A percentile compares a stretch with the other conserved stretches of the same genome.
These are phyloP conservation scores for Pherbina coryleti DNA, from an alignment of 2,888 invertebrate species.

Conservation along the genomic window DNA sequence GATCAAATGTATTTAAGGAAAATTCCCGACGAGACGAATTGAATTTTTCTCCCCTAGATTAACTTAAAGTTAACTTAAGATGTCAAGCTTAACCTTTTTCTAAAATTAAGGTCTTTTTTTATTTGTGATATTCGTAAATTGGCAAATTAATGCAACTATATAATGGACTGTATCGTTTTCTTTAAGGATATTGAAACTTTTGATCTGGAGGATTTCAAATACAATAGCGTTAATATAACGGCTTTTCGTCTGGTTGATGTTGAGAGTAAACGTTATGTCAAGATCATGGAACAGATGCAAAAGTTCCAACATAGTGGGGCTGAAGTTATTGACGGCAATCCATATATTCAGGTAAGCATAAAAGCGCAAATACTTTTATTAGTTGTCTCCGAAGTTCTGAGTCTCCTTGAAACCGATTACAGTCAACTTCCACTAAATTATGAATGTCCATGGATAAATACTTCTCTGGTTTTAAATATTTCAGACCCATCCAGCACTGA, in stretches of 20 bases:
- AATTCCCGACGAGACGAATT: neutral
- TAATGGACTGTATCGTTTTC: slow-evolving; percentile 1
- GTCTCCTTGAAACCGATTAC: too few species aligned
- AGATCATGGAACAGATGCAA: slow-evolving; percentile 86
- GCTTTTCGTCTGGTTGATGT: slow-evolving; percentile 90
- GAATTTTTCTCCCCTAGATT: neutral
- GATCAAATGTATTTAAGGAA: neutral
- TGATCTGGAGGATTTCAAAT: slow-evolving; percentile 91
- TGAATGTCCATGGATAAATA: too few species aligned
- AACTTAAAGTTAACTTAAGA: too few species aligned
- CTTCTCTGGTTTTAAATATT: neutral
- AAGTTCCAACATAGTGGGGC: slow-evolving; percentile 86
- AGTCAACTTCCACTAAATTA: too few species aligned
- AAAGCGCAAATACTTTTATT: too few species aligned
- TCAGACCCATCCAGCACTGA: slow-evolving; percentile 86
- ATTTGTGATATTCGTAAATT: too few species aligned
- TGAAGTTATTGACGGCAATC: slow-evolving; percentile 79
- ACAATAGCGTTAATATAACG: slow-evolving; percentile 95
- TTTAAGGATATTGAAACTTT: slow-evolving; percentile 86
- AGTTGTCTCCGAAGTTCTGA: too few species aligned
- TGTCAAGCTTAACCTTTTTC: too few species aligned
- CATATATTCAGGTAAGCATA: slow-evolving; percentile 75
- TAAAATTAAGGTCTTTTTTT: too few species aligned
- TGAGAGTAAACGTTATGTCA: slow-evolving; percentile 80
- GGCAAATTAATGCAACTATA: neutral